Conservation (phyloP, 2,888 invertebrate species). For the Zhuqinia jingwanae region DNA sequence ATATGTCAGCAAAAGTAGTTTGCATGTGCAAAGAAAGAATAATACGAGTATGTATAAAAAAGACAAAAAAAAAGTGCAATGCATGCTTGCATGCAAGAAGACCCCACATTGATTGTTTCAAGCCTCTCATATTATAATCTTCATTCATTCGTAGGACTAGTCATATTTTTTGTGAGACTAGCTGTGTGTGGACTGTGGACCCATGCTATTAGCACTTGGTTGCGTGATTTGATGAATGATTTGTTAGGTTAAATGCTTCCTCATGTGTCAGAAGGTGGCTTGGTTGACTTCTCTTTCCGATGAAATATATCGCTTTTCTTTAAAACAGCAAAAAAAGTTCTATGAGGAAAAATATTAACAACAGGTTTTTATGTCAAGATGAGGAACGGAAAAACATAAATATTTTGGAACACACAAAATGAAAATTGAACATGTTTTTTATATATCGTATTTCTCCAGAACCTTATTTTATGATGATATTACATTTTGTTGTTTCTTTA, state of each 20-base stretch:
- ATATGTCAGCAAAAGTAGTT: slow-evolving; percentile 21
- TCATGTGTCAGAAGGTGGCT: slow-evolving; percentile 63
- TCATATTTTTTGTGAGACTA: neutral
- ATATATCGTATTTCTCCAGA: slow-evolving; percentile 1
- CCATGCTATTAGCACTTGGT: slow-evolving; percentile 54
- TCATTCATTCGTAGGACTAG: neutral
- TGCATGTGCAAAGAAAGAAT: slow-evolving; percentile 27
- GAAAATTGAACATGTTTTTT: neutral
- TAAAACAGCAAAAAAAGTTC: neutral
- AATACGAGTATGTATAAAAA: slow-evolving; percentile 28
- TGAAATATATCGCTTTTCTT: slow-evolving; percentile 50
- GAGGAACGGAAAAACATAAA: neutral
- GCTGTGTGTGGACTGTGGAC: slow-evolving; percentile 7
- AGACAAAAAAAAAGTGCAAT: neutral
- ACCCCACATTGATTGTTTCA: slow-evolving; percentile 54
- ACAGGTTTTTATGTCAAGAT: slow-evolving; percentile 6
- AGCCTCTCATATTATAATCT: neutral
- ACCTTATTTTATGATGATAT: neutral
- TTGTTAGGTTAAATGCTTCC: slow-evolving; percentile 66
- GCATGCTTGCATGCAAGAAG: slow-evolving; percentile 37
- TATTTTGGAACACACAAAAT: neutral
- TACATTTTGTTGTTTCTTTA: no score
- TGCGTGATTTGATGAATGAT: slow-evolving; percentile 66
- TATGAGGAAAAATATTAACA: neutral
- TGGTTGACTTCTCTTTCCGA: slow-evolving; percentile 59